Evolutionary conservation across 2,888 invertebrate genomes (phyloP).

Genomic region (Panzeria rudis): DNA sequence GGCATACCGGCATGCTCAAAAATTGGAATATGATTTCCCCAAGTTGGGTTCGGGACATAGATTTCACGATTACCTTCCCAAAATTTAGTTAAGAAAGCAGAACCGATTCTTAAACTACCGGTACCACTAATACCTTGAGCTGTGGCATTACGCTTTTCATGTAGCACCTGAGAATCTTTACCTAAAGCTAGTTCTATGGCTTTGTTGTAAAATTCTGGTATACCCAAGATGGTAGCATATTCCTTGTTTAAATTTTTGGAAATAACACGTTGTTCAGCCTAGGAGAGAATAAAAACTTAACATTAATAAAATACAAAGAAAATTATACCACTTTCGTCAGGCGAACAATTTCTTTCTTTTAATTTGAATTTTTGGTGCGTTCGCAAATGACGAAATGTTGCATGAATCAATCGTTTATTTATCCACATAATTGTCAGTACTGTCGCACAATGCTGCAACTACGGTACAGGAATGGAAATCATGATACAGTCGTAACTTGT

Average conservation of each 20-base stretch:
- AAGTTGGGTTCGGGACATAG: conserved; percentile 96
- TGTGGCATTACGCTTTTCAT: conserved; percentile 88
- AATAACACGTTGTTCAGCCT: conserved; percentile 93
- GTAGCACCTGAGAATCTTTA: conserved; percentile 87
- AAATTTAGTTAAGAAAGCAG: conserved; percentile 92
- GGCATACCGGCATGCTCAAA: conserved; percentile 94
- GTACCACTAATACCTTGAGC: conserved; percentile 98
- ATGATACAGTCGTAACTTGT: too few relatives aligned
- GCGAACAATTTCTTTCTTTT: neutral
- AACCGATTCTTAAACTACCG: conserved; percentile 96
- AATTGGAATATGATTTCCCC: conserved; percentile 99
- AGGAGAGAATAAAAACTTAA: neutral
- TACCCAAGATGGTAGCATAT: conserved; percentile 96
- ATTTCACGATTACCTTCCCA: conserved; percentile 91
- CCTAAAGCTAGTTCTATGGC: conserved; percentile 95
- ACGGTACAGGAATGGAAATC: too few relatives aligned
- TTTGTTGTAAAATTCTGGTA: conserved; percentile 92
- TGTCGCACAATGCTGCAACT: too few relatives aligned
- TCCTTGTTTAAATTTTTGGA: conserved; percentile 93
- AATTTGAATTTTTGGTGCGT: neutral
- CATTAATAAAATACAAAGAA: conserved; percentile 20
- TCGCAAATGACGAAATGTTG: too few relatives aligned
- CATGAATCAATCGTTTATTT: too few relatives aligned
- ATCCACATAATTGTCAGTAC: too few relatives aligned
- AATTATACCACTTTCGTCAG: too few relatives aligned